Evolutionary conservation across 1,140 invertebrate species (phyloP).

Genomic region (Papilio helenus): DNA sequence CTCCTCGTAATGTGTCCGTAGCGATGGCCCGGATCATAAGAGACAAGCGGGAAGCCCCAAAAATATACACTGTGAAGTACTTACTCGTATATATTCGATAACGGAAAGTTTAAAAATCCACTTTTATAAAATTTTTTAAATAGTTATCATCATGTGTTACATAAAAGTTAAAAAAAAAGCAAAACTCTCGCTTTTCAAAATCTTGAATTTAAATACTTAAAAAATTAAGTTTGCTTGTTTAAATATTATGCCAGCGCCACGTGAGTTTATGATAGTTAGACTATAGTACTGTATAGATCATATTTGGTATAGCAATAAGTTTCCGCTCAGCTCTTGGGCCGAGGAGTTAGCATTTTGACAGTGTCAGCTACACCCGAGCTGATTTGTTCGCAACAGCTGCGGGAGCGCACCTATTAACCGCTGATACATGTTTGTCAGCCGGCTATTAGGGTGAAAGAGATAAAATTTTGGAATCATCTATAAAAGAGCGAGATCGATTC

Average conservation of each 20-base stretch:
- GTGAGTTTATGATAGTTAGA: neutral
- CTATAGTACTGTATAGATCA: neutral
- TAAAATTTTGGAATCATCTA: constrained; percentile 69
- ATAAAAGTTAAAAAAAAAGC: too few species aligned
- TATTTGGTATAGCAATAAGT: constrained; percentile 44
- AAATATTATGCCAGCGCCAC: neutral
- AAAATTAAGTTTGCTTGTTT: neutral
- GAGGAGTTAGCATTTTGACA: constrained; percentile 75
- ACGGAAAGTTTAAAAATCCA: too few species aligned
- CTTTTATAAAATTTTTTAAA: too few species aligned
- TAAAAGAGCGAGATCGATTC: constrained; percentile 77
- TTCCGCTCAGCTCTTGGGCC: constrained; percentile 51
- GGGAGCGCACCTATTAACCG: constrained; percentile 80
- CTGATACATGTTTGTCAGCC: constrained; percentile 82
- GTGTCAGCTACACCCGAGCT: constrained; percentile 80
- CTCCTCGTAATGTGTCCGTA: constrained; percentile 71
- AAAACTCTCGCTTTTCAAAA: too few species aligned
- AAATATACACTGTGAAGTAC: neutral
- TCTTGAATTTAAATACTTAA: too few species aligned
- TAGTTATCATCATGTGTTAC: too few species aligned
- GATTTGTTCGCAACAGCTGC: constrained; percentile 82
- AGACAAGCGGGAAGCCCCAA: constrained; percentile 21
- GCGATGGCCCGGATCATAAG: constrained; percentile 43
- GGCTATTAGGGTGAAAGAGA: constrained; percentile 81
- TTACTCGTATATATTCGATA: neutral